phyloP scores from a whole-genome alignment of 2,113 vertebrate species.

The Hipposideros armiger region DNA sequence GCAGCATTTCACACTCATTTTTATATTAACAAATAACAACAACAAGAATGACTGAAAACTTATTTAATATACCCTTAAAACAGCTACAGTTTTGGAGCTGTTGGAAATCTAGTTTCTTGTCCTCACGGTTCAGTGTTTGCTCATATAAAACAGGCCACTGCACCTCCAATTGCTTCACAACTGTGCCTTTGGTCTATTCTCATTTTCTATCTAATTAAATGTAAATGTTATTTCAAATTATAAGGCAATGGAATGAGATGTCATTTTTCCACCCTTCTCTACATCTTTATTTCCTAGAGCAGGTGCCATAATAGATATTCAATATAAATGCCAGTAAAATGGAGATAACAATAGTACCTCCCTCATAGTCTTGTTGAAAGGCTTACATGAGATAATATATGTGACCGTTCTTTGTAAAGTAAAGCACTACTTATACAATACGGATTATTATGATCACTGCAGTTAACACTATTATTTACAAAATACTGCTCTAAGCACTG shows the following conservation, averaged over 20 bases:
- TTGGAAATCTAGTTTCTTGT: background rate
- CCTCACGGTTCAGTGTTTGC: constrained; percentile 49
- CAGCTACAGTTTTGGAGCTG: background rate
- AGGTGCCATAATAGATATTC: constrained; percentile 31
- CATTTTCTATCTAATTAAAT: constrained; percentile 79
- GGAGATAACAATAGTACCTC: background rate
- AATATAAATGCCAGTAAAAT: constrained; percentile 20
- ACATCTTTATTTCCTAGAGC: constrained; percentile 15
- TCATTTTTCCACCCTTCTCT: background rate
- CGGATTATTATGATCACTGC: background rate
- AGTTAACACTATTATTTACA: background rate
- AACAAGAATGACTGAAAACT: background rate
- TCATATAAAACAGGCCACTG: background rate
- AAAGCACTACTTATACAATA: background rate
- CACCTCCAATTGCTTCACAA: background rate
- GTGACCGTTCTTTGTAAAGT: background rate
- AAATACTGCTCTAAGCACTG: background rate
- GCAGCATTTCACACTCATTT: background rate
- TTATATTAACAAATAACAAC: background rate
- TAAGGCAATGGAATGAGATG: constrained; percentile 54
- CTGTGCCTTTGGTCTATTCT: constrained; percentile 57
- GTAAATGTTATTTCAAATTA: constrained; percentile 77
- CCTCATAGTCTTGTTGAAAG: background rate
- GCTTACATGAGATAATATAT: background rate
- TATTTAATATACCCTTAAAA: background rate